Evolutionary conservation across 2,888 invertebrate species (phyloP).

Genomic region (Tetragnatha montana): DNA sequence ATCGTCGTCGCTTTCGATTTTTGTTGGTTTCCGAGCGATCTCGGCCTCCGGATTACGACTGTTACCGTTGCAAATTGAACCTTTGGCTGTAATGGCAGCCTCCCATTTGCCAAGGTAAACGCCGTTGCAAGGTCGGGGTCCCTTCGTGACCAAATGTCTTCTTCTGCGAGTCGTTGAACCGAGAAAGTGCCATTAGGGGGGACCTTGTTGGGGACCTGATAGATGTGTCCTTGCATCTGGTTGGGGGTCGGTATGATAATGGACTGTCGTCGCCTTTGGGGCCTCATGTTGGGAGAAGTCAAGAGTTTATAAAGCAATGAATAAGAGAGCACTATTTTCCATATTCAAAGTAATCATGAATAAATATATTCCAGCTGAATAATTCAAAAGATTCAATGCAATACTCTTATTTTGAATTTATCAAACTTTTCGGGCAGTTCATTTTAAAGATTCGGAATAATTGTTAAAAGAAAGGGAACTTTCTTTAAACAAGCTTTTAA

Average conservation of each 20-base stretch:
- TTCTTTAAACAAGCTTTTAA: too few species aligned
- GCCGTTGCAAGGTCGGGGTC: not conserved
- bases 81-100: not conserved
- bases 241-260: not conserved
- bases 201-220: not conserved
- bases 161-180: conserved; percentile 17
- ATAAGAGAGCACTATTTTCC: too few species aligned
- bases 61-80: conserved; percentile 1
- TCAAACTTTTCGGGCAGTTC: too few species aligned
- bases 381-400: too few species aligned
- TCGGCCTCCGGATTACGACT: not conserved
- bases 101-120: conserved; percentile 3
- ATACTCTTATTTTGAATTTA: too few species aligned
- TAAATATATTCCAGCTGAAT: too few species aligned
- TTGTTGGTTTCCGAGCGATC: not conserved
- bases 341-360: too few species aligned
- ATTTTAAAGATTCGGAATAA: too few species aligned
- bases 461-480: too few species aligned
- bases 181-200: not conserved
- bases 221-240: not conserved
- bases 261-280: not conserved
- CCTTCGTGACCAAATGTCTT: conserved; percentile 9
- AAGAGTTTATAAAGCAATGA: too few species aligned
- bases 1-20: conserved; percentile 12
- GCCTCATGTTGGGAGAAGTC: not conserved